Base-by-base conservation (phyloP, 1,140 invertebrate genomes). In the Eueides isabella region DNA sequence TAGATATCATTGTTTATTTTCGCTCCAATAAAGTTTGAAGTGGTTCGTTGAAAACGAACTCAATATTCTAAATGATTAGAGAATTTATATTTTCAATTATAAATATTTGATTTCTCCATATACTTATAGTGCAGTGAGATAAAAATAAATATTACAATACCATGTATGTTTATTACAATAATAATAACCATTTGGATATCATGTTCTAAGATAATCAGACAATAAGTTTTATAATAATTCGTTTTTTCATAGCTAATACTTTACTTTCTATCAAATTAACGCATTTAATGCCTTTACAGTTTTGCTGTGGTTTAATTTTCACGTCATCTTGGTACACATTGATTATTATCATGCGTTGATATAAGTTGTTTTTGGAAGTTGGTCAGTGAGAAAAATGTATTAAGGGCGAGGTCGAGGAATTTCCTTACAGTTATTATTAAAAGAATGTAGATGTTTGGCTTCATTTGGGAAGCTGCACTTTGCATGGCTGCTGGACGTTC, bases 401-500 rank as follows among this genome's bases (percentile, higher is more conserved):
- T 16, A 11, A 63, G 61, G 4, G 29, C 29, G 5, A 30, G 7
- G 14, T 63, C 61, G 29, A 30, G 12, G 61, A 31, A 55, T 55
- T 55, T 55, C 26, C 48, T 55, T 55, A 55, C 1, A 55, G 48
- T 55, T 26, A 55, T 55, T 23, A 26, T 23, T 12, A 55, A 55
- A 23, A 23, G 11, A 55, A 55, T 26, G 11, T 55, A 55, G 19
- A 26, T 55, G 23, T 55, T 86, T 76, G 91, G 93, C 84, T 89
- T 86, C 84, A 89, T 65, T 77, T 80, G 83, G 16, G 74, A 92
- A 78, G 90, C 94, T 80, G 90, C 94, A 89, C 94, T 95, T 84
- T 97, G 96, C 96, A 97, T 97, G 55, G 96, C 96, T 12, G 96
- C 96, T 61, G 96, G 96, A 84, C 96, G 95, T 88, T 96, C 96